Evolutionary conservation across 2,797 vertebrate genomes (phyloP).

Genomic region (Clarias fuscus): DNA sequence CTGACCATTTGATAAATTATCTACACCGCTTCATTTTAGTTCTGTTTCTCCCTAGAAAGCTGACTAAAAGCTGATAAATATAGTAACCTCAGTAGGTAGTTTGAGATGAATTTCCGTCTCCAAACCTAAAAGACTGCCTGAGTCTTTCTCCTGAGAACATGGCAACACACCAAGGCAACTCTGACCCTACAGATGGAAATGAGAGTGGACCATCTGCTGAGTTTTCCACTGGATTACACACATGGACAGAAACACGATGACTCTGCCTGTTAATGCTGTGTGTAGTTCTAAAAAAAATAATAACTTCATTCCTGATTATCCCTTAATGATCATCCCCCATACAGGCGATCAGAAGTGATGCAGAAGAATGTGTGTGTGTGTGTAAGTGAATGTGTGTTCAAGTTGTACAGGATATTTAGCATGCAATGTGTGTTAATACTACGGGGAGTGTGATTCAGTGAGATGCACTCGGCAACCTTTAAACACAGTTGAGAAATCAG

Average conservation of each 20-base stretch:
- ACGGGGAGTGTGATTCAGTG: slow-evolving; percentile 3
- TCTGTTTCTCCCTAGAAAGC: background rate
- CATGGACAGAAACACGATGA: slow-evolving; percentile 22
- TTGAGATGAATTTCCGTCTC: slow-evolving; percentile 28
- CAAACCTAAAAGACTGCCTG: slow-evolving; percentile 22
- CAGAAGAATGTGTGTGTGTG: background rate
- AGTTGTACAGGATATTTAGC: slow-evolving; percentile 3
- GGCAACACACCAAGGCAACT: slow-evolving; percentile 20
- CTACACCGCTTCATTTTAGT: background rate
- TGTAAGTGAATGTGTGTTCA: background rate
- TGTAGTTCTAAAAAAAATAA: slow-evolving; percentile 36
- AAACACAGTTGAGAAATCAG: background rate
- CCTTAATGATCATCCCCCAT: background rate
- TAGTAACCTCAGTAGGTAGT: slow-evolving; percentile 22
- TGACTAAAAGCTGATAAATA: slow-evolving; percentile 22
- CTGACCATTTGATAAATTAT: background rate
- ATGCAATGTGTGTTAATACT: background rate
- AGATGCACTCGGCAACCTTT: background rate
- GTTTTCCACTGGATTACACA: slow-evolving; percentile 47
- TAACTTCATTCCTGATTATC: slow-evolving; percentile 30
- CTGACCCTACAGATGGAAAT: slow-evolving; percentile 39
- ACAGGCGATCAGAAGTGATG: background rate
- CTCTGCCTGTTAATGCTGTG: slow-evolving; percentile 5
- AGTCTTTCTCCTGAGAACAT: slow-evolving; percentile 26
- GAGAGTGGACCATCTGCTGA: slow-evolving; percentile 43